These are phyloP conservation scores for Actenoides lindsayi DNA, from an alignment of 2,113 vertebrate genomes.

Conservation along the genomic window DNA sequence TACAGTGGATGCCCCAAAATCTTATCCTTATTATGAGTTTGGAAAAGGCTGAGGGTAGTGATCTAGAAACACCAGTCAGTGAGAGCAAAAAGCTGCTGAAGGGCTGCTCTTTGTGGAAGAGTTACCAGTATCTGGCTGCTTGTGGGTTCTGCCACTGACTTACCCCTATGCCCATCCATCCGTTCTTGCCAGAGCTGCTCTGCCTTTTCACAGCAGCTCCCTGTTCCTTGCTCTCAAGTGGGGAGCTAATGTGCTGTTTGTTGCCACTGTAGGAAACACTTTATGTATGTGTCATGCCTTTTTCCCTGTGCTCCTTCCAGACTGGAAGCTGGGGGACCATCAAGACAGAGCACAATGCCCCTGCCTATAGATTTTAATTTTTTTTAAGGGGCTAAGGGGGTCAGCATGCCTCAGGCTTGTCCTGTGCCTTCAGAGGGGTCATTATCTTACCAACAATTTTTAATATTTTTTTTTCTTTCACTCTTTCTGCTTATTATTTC, in stretches of 20 bases:
- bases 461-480: neutral
- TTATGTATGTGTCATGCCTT: neutral
- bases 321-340: neutral
- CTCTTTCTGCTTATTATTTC: neutral
- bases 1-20: neutral
- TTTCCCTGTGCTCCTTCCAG: neutral
- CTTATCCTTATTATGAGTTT: neutral
- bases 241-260: neutral
- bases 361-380: neutral
- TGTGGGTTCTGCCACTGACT: neutral
- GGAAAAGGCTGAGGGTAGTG: neutral
- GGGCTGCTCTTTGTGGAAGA: neutral
- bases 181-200: neutral
- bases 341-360: neutral
- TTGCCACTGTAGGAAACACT: neutral
- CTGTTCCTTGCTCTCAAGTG: rapidly evolving
- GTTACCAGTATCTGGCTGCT: neutral
- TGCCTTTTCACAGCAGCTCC: neutral
- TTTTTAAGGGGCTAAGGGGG: neutral
- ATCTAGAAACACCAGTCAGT: rapidly evolving
- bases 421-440: neutral
- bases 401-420: neutral
- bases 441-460: neutral
- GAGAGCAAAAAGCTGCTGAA: neutral
- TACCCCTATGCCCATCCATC: neutral